Percentiles rank a stretch among this genome's conserved stretches.
These are phyloP conservation scores for Limnothrissa miodon DNA, from an alignment of 2,113 vertebrate genomes.

Conservation along the genomic window DNA sequence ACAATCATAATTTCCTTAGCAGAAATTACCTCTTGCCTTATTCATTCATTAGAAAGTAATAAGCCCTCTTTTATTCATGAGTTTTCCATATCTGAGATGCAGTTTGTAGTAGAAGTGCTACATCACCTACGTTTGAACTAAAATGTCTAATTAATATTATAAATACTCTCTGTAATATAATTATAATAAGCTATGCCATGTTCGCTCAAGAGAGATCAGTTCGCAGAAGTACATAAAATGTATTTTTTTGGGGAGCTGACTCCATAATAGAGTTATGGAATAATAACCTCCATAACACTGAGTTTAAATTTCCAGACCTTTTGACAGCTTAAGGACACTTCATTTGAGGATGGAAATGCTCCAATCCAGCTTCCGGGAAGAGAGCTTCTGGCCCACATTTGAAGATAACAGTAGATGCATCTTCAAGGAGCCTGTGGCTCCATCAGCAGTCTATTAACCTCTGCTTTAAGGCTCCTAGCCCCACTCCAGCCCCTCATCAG, in stretches of 20 bases:
- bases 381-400: not conserved
- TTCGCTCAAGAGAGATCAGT: not conserved
- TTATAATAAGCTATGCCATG: too few relatives aligned
- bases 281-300: too few relatives aligned
- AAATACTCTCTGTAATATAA: too few relatives aligned
- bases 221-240: not conserved
- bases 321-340: not conserved
- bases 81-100: not conserved
- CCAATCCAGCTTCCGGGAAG: not conserved
- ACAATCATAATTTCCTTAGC: not conserved
- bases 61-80: not conserved
- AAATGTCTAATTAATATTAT: not conserved
- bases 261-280: not conserved
- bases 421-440: not conserved
- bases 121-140: not conserved
- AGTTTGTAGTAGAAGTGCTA: not conserved
- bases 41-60: not conserved
- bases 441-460: conserved; percentile 8
- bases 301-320: not conserved
- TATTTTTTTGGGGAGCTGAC: not conserved
- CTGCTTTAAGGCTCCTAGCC: not conserved
- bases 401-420: not conserved
- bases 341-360: not conserved
- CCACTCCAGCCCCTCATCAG: not conserved
- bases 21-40: not conserved